Evolutionary conservation across 1,140 invertebrate species (phyloP), one percentile per base, ranked within the genome.

Genomic region (Diachasmimorpha longicaudata): DNA sequence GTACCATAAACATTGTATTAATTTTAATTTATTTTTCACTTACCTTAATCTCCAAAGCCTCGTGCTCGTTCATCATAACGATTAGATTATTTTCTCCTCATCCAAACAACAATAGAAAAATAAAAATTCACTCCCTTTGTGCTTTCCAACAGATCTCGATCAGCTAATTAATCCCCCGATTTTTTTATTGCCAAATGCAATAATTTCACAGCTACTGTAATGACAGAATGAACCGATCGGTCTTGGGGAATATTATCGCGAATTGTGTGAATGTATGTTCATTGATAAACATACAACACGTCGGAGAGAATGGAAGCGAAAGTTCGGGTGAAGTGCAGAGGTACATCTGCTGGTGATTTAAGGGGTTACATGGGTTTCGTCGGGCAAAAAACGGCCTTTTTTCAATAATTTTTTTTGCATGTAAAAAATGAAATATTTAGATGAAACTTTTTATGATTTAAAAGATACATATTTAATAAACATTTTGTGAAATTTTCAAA

Each of bases 11-110:
- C n/a, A n/a, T n/a, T n/a, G n/a, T n/a, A n/a, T n/a, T n/a, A n/a
- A n/a, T n/a, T n/a, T 75, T 19, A 14, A 13, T 25, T 23, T 63
- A 21, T 58, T 46, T 42, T 63, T 31, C 31, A 72, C 31, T 63
- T 72, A 75, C 77, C 72, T 78, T 78, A 23, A 71, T 48, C 42
- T 78, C 77, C 31, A 58, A 37, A n/a, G 14, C 23, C 36, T 69
- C 77, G 16, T 55, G 42, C 37, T 73, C 46, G 68, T 72, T 78
- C 72, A 75, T 75, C 68, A 71, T 75, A 5, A 5, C 14, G 31
- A 31, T 66, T 31, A 66, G 9, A 31, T 66, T n/a, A 36, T 36
- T 52, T 21, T 63, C 25, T 72, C 67, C 55, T 67, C 46, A 69
- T 16, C n/a, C 21, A 10, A 55, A 46, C 55, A 52, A 46, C 13